A percentile compares a stretch with the other conserved stretches of the same genome.
phyloP scores from a whole-genome alignment of 2,888 invertebrate species.

The Phaonia tiefii region DNA sequence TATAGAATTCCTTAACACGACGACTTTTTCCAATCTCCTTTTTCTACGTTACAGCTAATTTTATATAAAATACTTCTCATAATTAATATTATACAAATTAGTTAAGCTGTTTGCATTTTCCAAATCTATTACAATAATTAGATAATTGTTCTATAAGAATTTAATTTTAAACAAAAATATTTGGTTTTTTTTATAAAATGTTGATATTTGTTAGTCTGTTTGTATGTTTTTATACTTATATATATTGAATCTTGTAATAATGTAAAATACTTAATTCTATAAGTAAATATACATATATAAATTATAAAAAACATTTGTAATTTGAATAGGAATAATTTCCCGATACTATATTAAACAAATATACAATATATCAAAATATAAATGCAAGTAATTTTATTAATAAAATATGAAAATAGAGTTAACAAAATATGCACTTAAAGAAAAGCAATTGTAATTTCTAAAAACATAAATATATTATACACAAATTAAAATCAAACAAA shows the following conservation, averaged over 20 bases:
- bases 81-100: too few relatives aligned
- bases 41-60: too few relatives aligned
- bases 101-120: too few relatives aligned
- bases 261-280: background rate
- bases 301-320: background rate
- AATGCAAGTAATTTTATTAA: slow-evolving; percentile 7
- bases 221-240: background rate
- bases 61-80: too few relatives aligned
- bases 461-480: background rate
- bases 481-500: too few relatives aligned
- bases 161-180: too few relatives aligned
- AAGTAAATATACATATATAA: background rate
- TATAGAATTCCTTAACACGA: too few relatives aligned
- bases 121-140: too few relatives aligned
- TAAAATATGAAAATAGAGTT: slow-evolving; percentile 3
- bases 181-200: background rate
- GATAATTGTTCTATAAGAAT: too few relatives aligned
- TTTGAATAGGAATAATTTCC: background rate
- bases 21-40: too few relatives aligned
- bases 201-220: background rate
- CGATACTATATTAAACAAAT: background rate
- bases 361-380: background rate
- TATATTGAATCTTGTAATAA: background rate
- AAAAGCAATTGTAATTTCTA: slow-evolving; percentile 13
- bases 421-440: background rate